Conservation (phyloP, 2,113 vertebrate species). For the Garra rufa region DNA sequence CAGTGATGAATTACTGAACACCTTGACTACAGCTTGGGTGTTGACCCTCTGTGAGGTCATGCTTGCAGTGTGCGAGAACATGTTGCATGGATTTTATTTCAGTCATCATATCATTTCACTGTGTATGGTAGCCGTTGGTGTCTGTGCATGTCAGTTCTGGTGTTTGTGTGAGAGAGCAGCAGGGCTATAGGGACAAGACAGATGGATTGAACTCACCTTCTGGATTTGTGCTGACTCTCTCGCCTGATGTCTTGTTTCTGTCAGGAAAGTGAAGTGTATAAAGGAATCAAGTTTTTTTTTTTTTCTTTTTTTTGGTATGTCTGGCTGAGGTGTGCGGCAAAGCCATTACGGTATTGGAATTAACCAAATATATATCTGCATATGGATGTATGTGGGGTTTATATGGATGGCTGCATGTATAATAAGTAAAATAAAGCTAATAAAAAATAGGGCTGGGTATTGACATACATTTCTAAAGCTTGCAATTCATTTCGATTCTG, state of each 20-base stretch:
- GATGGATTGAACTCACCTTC: constrained; percentile 14
- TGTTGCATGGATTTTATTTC: constrained; percentile 31
- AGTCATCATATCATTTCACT: constrained; percentile 2
- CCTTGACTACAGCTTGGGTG: neutral
- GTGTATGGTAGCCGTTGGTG: neutral
- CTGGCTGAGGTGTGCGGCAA: neutral
- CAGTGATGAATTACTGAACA: constrained; percentile 31
- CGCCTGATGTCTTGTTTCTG: neutral
- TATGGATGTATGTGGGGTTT: neutral
- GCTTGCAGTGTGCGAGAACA: constrained; percentile 1
- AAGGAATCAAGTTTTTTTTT: neutral
- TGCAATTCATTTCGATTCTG: too few relatives aligned
- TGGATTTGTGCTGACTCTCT: neutral
- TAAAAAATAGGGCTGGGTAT: too few relatives aligned
- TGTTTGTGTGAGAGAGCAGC: neutral
- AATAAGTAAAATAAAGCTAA: too few relatives aligned
- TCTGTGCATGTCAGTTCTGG: neutral
- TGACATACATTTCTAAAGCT: too few relatives aligned
- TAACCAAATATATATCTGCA: too few relatives aligned
- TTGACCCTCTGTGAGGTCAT: constrained; percentile 15
- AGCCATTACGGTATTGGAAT: too few relatives aligned
- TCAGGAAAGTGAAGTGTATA: neutral
- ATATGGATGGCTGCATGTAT: neutral
- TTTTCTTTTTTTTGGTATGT: neutral
- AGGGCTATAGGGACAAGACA: neutral